Percentiles rank a stretch among this genome's conserved stretches.
Conservation (phyloP, 2,888 invertebrate genomes). For the Rosalia funebris region DNA sequence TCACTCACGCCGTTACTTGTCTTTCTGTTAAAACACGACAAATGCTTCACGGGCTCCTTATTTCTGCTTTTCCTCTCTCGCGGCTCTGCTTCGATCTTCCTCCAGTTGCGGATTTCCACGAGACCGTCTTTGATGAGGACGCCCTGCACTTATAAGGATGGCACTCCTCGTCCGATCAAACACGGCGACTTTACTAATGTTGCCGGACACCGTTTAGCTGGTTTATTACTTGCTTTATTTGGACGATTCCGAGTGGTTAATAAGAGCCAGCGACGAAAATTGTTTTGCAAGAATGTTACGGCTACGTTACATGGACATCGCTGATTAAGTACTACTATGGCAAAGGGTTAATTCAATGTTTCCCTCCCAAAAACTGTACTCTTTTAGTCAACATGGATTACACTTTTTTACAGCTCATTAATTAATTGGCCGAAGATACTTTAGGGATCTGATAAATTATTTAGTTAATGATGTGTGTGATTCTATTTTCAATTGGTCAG, state of each 20-base stretch:
- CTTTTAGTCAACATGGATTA: too few relatives aligned
- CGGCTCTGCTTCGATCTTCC: slow-evolving; percentile 3
- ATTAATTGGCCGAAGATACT: too few relatives aligned
- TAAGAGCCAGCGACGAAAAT: too few relatives aligned
- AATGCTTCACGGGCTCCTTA: slow-evolving; percentile 42
- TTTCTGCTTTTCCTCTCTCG: slow-evolving; percentile 35
- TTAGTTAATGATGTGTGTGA: too few relatives aligned
- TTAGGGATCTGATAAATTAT: too few relatives aligned
- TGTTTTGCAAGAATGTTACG: too few relatives aligned
- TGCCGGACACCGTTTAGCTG: slow-evolving; percentile 25
- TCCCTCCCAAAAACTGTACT: too few relatives aligned
- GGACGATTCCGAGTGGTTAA: background rate
- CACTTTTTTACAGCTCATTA: too few relatives aligned
- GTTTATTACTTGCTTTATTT: slow-evolving; percentile 23
- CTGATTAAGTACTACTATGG: too few relatives aligned
- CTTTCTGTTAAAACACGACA: slow-evolving; percentile 46
- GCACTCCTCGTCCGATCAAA: slow-evolving; percentile 15
- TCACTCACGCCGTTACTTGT: slow-evolving; percentile 52
- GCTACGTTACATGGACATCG: too few relatives aligned
- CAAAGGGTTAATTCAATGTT: too few relatives aligned
- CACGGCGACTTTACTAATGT: slow-evolving; percentile 33
- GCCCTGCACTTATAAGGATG: slow-evolving; percentile 39
- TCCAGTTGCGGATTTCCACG: slow-evolving; percentile 16
- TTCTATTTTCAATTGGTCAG: too few relatives aligned
- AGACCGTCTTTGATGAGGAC: slow-evolving; percentile 33